These are phyloP conservation scores for Meloidogyne chitwoodi DNA, from an alignment of 1,140 invertebrate species.

Conservation along the genomic window DNA sequence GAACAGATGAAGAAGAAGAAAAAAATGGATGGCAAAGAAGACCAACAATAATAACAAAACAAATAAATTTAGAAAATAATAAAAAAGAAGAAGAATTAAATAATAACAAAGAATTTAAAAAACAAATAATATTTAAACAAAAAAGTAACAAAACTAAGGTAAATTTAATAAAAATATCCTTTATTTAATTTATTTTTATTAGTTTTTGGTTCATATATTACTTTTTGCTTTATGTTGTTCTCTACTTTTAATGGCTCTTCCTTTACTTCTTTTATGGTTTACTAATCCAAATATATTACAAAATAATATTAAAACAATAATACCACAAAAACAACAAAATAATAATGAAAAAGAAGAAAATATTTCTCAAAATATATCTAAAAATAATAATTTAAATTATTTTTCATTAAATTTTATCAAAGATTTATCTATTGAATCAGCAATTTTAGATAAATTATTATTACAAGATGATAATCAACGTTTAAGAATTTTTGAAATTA, in stretches of 20 bases:
- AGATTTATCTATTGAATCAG: background rate
- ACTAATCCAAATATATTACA: background rate
- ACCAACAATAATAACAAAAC: background rate
- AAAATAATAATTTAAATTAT: background rate
- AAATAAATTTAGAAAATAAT: background rate
- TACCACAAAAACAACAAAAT: background rate
- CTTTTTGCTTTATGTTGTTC: background rate
- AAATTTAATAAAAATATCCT: no score
- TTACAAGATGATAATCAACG: background rate
- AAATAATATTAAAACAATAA: background rate
- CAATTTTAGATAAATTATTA: background rate
- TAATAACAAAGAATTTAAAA: background rate
- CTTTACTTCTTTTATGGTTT: background rate
- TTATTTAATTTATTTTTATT: no score
- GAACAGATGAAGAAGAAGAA: background rate
- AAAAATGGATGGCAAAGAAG: background rate
- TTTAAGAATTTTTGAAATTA: background rate
- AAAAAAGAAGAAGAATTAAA: background rate
- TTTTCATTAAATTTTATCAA: background rate
- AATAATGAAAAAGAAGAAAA: no score
- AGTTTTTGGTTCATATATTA: background rate
- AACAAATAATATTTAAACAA: background rate
- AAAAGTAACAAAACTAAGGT: background rate
- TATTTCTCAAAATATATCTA: background rate
- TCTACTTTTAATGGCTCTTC: background rate